These are phyloP conservation scores for Hipposideros armiger DNA, from an alignment of 2,113 vertebrate genomes.

Conservation along the genomic window DNA sequence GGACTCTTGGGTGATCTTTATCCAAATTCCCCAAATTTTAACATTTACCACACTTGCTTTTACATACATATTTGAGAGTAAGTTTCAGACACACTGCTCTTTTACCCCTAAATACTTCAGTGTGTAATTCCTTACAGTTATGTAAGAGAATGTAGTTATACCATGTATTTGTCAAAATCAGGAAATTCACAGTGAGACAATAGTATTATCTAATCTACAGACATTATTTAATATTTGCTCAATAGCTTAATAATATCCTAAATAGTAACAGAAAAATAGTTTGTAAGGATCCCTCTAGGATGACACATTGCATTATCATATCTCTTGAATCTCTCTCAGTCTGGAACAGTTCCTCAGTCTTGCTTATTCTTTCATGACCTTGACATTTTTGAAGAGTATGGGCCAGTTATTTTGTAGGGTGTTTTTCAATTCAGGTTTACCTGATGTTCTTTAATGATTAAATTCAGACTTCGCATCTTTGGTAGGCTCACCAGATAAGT, in stretches of 20 bases:
- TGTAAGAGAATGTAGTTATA: too few species aligned
- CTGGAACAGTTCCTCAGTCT: background rate
- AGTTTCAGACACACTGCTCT: background rate
- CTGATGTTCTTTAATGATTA: background rate
- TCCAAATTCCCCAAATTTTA: background rate
- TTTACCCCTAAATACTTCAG: background rate
- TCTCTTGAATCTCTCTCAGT: background rate
- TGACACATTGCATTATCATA: background rate
- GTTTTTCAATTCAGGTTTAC: background rate
- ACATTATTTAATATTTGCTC: background rate
- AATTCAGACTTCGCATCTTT: constrained; percentile 26
- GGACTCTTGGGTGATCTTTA: background rate
- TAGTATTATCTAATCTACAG: background rate
- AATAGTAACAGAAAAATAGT: background rate
- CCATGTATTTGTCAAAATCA: background rate
- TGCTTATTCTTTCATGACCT: background rate
- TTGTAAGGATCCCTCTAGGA: background rate
- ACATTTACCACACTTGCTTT: background rate
- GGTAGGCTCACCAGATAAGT: background rate
- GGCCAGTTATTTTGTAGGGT: background rate
- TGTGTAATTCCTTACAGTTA: background rate
- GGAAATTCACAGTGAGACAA: background rate
- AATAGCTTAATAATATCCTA: background rate
- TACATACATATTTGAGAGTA: background rate
- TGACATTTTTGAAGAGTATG: background rate